These are phyloP conservation scores for Neuroterus valhalla DNA, from an alignment of 1,140 invertebrate genomes.

Conservation along the genomic window DNA sequence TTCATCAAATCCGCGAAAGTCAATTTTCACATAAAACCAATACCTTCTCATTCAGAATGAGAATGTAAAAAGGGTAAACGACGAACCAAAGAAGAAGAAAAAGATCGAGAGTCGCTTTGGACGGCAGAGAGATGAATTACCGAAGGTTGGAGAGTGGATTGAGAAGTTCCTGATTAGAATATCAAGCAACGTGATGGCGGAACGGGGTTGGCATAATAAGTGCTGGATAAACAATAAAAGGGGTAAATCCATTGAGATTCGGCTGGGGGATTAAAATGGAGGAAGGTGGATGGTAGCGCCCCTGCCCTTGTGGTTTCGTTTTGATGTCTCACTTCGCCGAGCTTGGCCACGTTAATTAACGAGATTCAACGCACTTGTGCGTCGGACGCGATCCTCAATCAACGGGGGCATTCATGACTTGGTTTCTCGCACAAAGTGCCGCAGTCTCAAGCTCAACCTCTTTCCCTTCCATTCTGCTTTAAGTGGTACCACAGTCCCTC, in stretches of 20 bases:
- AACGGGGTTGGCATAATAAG: conserved; percentile 40
- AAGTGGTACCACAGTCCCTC: conserved; percentile 6
- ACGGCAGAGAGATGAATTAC: conserved; percentile 17
- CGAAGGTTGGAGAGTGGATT: conserved; percentile 7
- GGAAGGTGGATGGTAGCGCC: conserved; percentile 46
- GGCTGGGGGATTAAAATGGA: conserved; percentile 37
- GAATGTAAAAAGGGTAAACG: neutral
- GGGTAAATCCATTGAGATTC: conserved; percentile 37
- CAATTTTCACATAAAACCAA: too few species aligned
- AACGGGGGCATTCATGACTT: conserved; percentile 64
- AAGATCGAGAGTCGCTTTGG: conserved; percentile 10
- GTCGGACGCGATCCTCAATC: conserved; percentile 64
- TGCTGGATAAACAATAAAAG: conserved; percentile 63
- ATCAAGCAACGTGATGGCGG: conserved; percentile 46
- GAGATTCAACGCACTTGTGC: conserved; percentile 60
- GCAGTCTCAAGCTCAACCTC: conserved; percentile 36
- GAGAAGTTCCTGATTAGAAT: conserved; percentile 52
- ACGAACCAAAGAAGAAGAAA: conserved; percentile 24
- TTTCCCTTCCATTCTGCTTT: conserved; percentile 37
- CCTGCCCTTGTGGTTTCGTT: conserved; percentile 46
- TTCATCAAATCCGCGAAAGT: too few species aligned
- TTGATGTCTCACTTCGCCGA: conserved; percentile 66
- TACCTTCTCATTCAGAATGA: too few species aligned
- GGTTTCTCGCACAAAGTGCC: conserved; percentile 49
- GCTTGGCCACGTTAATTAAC: conserved; percentile 67